phyloP scores from a whole-genome alignment of 2,888 invertebrate species.

The Rhyacophila evoluta region DNA sequence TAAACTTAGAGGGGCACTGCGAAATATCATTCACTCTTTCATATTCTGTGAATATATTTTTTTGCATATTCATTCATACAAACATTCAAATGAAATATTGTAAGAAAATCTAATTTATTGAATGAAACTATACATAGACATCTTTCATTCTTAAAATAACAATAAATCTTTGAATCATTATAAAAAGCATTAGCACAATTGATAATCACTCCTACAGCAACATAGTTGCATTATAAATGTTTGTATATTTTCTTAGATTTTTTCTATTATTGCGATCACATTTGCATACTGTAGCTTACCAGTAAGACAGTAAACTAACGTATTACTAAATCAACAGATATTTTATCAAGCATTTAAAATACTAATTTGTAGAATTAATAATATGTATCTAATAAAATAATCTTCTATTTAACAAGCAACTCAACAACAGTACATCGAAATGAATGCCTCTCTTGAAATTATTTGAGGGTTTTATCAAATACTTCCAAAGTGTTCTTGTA shows the following conservation, averaged over 20 bases:
- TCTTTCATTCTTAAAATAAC: not conserved
- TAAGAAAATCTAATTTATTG: constrained; percentile 23
- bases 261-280: constrained; percentile 55
- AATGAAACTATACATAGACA: not conserved
- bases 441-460: constrained; percentile 26
- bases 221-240: constrained; percentile 34
- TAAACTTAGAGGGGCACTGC: not conserved
- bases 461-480: constrained; percentile 10
- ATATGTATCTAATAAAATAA: constrained; percentile 17
- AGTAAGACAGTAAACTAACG: constrained; percentile 35
- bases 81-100: constrained; percentile 16
- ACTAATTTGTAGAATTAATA: constrained; percentile 31
- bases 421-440: constrained; percentile 25
- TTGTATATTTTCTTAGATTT: constrained; percentile 49
- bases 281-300: constrained; percentile 49
- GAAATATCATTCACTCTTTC: not conserved
- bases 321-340: constrained; percentile 31
- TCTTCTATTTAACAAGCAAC: constrained; percentile 16
- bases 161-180: not conserved
- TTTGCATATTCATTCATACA: not conserved
- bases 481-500: constrained; percentile 25
- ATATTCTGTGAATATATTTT: not conserved
- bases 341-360: constrained; percentile 32
- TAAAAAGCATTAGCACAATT: constrained; percentile 47
- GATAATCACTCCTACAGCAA: constrained; percentile 39